Conservation (phyloP, 2,113 vertebrate species). For the Carettochelys insculpta region DNA sequence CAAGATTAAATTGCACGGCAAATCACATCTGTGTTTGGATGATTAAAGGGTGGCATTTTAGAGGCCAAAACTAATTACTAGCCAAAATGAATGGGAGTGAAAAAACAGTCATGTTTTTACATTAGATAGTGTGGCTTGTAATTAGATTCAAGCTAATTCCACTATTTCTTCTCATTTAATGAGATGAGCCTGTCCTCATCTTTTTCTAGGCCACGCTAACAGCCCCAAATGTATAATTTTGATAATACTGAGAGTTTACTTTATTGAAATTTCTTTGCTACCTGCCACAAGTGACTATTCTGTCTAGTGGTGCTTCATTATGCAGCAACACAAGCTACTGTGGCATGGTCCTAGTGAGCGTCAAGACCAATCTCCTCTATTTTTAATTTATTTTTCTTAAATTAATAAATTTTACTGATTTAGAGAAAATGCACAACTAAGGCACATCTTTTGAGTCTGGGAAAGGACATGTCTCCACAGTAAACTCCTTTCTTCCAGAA, state of each 20-base stretch:
- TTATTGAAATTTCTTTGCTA: conserved; percentile 97
- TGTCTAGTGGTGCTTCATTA: conserved; percentile 89
- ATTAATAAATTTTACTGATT: not conserved
- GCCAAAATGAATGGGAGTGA: conserved; percentile 99
- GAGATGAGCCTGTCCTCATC: conserved; percentile 97
- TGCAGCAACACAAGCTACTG: conserved; percentile 68
- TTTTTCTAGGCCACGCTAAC: conserved; percentile 91
- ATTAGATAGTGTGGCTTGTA: conserved; percentile 99
- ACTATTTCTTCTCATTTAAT: conserved; percentile 99
- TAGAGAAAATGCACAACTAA: not conserved
- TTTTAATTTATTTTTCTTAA: not conserved
- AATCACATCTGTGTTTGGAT: conserved; percentile 99
- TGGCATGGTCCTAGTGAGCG: conserved; percentile 52
- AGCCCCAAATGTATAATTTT: conserved; percentile 98
- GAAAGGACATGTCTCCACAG: not conserved
- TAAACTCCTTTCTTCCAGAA: not conserved
- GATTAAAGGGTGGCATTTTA: conserved; percentile 99
- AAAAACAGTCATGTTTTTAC: conserved; percentile 99
- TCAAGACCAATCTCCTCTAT: conserved; percentile 24
- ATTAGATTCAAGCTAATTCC: conserved; percentile 99
- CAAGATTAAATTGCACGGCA: conserved; percentile 99
- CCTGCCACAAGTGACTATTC: conserved; percentile 95
- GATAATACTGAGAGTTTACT: conserved; percentile 98
- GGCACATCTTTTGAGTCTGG: rapidly evolving
- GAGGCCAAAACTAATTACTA: conserved; percentile 99